Conservation (phyloP, 2,888 invertebrate genomes). For the Cephus runcator region DNA sequence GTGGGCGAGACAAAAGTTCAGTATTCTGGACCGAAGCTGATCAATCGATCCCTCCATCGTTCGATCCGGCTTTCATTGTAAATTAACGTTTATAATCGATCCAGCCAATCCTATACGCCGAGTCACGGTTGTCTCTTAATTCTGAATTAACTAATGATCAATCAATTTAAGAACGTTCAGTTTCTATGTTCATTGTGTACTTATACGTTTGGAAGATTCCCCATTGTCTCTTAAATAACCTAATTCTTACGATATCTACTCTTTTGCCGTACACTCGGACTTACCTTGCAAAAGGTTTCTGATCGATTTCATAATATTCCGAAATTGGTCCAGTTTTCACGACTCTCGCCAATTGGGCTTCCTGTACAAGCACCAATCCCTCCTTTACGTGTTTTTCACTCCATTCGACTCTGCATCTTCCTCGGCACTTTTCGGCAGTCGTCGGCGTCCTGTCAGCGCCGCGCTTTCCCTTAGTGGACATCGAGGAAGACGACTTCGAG, state of each 20-base stretch:
- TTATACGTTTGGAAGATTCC: neutral
- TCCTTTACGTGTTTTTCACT: constrained; percentile 67
- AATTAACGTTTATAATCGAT: neutral
- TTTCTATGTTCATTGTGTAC: neutral
- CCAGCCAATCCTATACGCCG: neutral
- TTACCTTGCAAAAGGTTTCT: constrained; percentile 68
- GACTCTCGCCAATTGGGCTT: constrained; percentile 64
- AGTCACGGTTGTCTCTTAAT: neutral
- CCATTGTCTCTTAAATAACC: neutral
- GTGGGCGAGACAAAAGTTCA: neutral
- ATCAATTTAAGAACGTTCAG: neutral
- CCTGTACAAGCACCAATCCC: constrained; percentile 66
- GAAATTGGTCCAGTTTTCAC: constrained; percentile 68
- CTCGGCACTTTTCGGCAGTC: constrained; percentile 43
- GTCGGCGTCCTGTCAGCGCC: constrained; percentile 27
- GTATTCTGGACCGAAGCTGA: neutral
- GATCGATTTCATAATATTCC: constrained; percentile 67
- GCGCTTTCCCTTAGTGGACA: constrained; percentile 31
- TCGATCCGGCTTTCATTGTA: neutral
- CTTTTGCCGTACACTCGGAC: constrained; percentile 16
- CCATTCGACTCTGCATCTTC: constrained; percentile 65
- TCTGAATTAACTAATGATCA: neutral
- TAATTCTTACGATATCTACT: neutral
- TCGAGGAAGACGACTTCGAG: constrained; percentile 40
- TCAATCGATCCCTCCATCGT: neutral